These are phyloP conservation scores for Holothuria leucospilota DNA, from an alignment of 53 echinoderm and acorn worm species.

Conservation along the genomic window DNA sequence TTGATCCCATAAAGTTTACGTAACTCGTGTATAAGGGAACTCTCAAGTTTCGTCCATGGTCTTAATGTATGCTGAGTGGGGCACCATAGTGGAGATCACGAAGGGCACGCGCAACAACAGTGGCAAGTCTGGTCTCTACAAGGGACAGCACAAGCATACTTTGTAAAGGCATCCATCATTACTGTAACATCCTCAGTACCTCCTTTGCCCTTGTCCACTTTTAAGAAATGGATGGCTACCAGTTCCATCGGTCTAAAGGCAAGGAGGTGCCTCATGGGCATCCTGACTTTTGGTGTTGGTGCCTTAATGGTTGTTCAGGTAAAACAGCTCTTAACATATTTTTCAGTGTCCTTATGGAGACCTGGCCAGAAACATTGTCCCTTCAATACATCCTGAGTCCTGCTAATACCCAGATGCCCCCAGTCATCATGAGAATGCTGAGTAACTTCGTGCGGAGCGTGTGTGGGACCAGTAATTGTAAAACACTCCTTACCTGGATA, in stretches of 20 bases:
- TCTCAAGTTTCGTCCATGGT: constrained; percentile 53
- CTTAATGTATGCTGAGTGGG: constrained; percentile 38
- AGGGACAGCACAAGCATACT: constrained; percentile 55
- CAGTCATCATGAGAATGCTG: constrained; percentile 48
- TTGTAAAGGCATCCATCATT: constrained; percentile 61
- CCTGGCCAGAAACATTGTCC: constrained; percentile 65
- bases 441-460: constrained; percentile 3
- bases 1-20: constrained; percentile 44
- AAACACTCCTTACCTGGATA: background rate
- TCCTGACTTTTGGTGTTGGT: constrained; percentile 43
- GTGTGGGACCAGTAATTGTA: constrained; percentile 46
- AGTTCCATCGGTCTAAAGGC: constrained; percentile 58
- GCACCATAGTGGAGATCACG: constrained; percentile 46
- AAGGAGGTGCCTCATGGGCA: constrained; percentile 52
- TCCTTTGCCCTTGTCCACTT: constrained; percentile 54
- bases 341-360: constrained; percentile 21
- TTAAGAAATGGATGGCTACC: constrained; percentile 62
- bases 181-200: constrained; percentile 63
- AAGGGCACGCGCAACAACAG: constrained; percentile 51
- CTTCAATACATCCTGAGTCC: constrained; percentile 49
- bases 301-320: constrained; percentile 47
- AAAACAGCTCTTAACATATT: constrained; percentile 52
- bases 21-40: constrained; percentile 36
- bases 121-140: constrained; percentile 43
- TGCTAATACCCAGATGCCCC: constrained; percentile 55